Percentiles rank a stretch among this genome's conserved stretches.
These are phyloP conservation scores for Pteronotus mesoamericanus DNA, from an alignment of 2,797 vertebrate genomes.

Conservation along the genomic window DNA sequence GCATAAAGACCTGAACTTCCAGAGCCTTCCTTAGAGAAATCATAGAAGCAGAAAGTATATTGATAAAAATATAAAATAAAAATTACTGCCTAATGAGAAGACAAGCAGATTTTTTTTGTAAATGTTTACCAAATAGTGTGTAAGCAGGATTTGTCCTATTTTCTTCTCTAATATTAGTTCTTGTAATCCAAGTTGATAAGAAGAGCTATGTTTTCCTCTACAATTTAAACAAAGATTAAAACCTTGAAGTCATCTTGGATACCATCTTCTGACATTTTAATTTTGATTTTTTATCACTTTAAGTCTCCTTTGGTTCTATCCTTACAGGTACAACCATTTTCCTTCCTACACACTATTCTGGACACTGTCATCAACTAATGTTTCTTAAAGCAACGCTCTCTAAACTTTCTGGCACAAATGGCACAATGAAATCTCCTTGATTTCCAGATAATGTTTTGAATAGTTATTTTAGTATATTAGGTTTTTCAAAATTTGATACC, in stretches of 20 bases:
- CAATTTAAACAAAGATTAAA: not conserved
- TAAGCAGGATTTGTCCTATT: not conserved
- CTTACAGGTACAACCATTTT: not conserved
- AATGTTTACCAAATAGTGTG: not conserved
- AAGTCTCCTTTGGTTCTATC: not conserved
- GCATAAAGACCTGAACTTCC: not conserved
- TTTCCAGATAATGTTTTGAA: not conserved
- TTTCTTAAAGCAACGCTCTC: not conserved
- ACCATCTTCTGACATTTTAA: not conserved
- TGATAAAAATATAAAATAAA: not conserved
- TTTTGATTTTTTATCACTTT: not conserved
- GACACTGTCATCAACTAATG: not conserved
- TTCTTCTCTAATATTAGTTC: slow-evolving; percentile 6
- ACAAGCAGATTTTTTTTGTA: slow-evolving; percentile 9
- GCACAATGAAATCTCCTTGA: not conserved
- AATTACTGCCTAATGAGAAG: not conserved
- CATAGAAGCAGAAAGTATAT: not conserved
- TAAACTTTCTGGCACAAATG: not conserved
- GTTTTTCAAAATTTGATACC: not conserved
- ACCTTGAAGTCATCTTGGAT: not conserved
- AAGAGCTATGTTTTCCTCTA: not conserved
- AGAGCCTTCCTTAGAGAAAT: not conserved
- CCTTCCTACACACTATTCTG: not conserved
- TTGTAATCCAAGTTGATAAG: not conserved
- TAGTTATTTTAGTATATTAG: not conserved